Percentiles rank a stretch among this genome's conserved stretches.
Conservation (phyloP, 2,888 invertebrate species). For the Lasioglossum marginatum region DNA sequence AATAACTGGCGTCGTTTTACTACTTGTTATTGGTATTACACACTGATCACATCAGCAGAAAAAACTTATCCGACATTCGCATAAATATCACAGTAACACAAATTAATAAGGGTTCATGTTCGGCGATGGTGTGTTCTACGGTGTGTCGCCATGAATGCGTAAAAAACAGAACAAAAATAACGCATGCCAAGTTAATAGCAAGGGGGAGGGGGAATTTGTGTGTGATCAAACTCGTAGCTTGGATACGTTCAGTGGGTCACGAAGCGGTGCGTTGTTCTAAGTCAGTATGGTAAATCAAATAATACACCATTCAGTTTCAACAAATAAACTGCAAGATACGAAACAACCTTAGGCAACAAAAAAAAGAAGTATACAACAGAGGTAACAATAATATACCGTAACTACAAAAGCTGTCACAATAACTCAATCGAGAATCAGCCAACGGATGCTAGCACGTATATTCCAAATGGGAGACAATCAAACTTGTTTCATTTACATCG, state of each 20-base stretch:
- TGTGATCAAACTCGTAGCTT: constrained; percentile 21
- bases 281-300: constrained; percentile 36
- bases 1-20: constrained; percentile 17
- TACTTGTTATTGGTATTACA: constrained; percentile 31
- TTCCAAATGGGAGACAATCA: constrained; percentile 28
- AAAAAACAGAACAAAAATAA: constrained; percentile 30
- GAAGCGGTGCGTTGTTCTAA: constrained; percentile 40
- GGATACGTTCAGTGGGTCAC: constrained; percentile 28
- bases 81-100: constrained; percentile 14
- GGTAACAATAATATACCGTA: constrained; percentile 25
- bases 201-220: not conserved
- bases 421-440: constrained; percentile 28
- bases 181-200: constrained; percentile 47
- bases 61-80: not conserved
- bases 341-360: constrained; percentile 37
- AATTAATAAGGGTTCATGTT: constrained; percentile 23
- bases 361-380: constrained; percentile 32
- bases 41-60: constrained; percentile 21
- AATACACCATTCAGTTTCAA: constrained; percentile 47
- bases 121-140: not conserved
- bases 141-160: constrained; percentile 22
- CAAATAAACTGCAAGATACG: constrained; percentile 30
- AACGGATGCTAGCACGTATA: constrained; percentile 30
- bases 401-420: constrained; percentile 20
- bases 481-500: constrained; percentile 28